Base-by-base conservation (phyloP, 1,140 invertebrate species). In the Leptopilina boulardi region DNA sequence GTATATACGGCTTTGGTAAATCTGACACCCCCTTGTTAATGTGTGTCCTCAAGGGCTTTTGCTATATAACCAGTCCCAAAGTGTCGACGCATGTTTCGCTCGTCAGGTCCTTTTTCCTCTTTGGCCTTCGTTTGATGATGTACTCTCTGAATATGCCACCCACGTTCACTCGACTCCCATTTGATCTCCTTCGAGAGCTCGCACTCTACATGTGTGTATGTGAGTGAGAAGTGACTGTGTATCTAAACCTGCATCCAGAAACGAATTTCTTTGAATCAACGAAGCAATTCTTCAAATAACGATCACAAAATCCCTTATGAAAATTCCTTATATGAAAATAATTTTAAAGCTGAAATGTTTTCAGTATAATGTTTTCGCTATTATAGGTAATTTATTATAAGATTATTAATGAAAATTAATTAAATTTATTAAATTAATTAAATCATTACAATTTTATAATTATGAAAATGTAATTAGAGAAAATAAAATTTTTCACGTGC, bases 1-100 rank as follows among this genome's bases (percentile, higher is more conserved):
- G 84, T 47, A 2, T 21, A 9, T 3, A 38, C 34, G 34, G 59
- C 83, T 83, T 85, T 85, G 84, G 84, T 83, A 83, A 80, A 83
- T 76, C 21, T 66, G 56, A 66, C 56, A 66, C 56, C 56, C 56
- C 56, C 10, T 38, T 38, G 34, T 0, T 3, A 38, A n/a, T n/a
- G n/a, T 38, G 56, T 66, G 56, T 66, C 56, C 23, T 66, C 56
- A 11, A 59, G 54, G 21, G 21, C 54, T 59, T 47, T 18, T 23
- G 21, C 54, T 23, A n/a, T 47, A 13, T 18, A 59, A 59, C 54
- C 54, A 21, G 59, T 66, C 26, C 59, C 59, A 66, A 66, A 34
- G 59, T 66, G 59, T 66, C 59, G 15, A 66, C 59, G 26, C 13
- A 66, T 66, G 59, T 66, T 30, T 30, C 59, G 59, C 59, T 66